A percentile compares a stretch with the other conserved stretches of the same genome.
phyloP scores from a whole-genome alignment of 2,113 vertebrate genomes.

The Perca fluviatilis region DNA sequence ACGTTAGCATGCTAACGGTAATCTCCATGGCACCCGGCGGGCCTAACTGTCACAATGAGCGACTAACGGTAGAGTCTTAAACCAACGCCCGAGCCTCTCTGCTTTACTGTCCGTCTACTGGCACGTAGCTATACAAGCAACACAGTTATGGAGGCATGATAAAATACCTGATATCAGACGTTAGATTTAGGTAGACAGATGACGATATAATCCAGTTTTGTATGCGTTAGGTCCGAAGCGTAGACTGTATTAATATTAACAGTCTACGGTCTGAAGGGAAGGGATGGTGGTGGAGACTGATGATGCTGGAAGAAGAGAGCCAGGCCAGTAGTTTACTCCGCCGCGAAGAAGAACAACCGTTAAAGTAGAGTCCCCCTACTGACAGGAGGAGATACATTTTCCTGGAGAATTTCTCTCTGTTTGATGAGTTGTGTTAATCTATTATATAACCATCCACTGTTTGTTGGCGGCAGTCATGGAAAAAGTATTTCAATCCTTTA shows the following conservation, averaged over 20 bases:
- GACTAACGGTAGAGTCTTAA: constrained; percentile 35
- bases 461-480: background rate
- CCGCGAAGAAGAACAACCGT: no score
- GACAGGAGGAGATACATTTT: background rate
- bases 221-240: background rate
- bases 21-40: constrained; percentile 68
- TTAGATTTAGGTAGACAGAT: background rate
- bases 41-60: constrained; percentile 45
- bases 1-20: constrained; percentile 54
- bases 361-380: constrained; percentile 4
- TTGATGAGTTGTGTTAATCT: background rate
- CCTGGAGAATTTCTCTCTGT: background rate
- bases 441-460: background rate
- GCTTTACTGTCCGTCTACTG: rapidly evolving
- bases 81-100: constrained; percentile 24
- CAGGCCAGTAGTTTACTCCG: background rate
- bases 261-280: background rate
- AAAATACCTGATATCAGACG: constrained; percentile 65
- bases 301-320: constrained; percentile 73
- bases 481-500: background rate
- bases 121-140: background rate
- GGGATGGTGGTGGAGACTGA: constrained; percentile 58
- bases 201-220: constrained; percentile 31
- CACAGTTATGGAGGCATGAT: no score
- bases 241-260: no score